Conservation (phyloP, 2,113 vertebrate genomes). For the Oreochromis spilurus region DNA sequence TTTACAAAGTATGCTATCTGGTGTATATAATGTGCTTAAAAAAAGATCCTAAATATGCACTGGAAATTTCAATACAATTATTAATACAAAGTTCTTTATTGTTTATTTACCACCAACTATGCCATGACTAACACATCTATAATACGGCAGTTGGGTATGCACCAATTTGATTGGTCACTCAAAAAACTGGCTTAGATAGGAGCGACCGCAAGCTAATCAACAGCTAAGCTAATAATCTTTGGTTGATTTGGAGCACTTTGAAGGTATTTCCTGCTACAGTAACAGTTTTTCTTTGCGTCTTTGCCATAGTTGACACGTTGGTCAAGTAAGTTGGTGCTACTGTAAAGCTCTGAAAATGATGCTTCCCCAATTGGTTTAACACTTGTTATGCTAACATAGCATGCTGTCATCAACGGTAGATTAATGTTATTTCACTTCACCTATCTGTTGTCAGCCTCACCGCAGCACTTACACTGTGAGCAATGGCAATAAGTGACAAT, state of each 20-base stretch:
- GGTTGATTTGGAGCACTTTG: background rate
- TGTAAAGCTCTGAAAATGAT: background rate
- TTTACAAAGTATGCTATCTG: background rate
- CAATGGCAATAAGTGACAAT: background rate
- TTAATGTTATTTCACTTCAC: background rate
- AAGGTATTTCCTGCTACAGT: background rate
- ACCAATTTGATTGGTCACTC: background rate
- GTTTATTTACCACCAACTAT: background rate
- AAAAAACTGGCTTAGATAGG: background rate
- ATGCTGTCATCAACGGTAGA: background rate
- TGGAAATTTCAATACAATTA: background rate
- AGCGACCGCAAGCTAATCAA: background rate
- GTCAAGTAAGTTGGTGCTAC: background rate
- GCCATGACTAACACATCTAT: background rate
- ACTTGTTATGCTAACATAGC: background rate
- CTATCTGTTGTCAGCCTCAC: background rate
- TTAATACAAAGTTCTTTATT: background rate
- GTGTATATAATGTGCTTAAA: background rate
- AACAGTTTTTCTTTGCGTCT: background rate
- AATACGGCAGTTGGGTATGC: background rate
- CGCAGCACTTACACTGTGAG: background rate
- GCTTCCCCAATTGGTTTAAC: background rate
- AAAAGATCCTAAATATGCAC: background rate
- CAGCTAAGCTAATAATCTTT: background rate
- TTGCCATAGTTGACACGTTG: background rate